Conservation (phyloP, 2,797 vertebrate genomes). For the Choloepus didactylus region DNA sequence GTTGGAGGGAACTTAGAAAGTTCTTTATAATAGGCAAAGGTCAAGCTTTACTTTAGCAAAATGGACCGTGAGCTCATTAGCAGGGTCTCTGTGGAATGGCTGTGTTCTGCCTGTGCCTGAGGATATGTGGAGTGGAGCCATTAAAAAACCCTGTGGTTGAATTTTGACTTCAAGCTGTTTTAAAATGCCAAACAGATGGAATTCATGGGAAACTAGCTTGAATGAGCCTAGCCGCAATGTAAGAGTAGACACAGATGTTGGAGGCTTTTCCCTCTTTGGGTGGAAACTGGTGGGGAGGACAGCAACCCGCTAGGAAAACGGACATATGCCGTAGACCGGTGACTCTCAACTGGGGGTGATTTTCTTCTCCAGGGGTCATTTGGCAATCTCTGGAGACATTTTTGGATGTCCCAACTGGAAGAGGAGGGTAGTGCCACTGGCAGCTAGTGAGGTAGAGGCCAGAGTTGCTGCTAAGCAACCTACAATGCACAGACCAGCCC, state of each 20-base stretch:
- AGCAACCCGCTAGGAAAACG: background rate
- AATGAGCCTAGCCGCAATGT: constrained; percentile 45
- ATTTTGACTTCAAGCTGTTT: constrained; percentile 68
- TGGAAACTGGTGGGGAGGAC: background rate
- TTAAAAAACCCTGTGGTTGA: constrained; percentile 67
- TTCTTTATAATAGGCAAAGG: background rate
- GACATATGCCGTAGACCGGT: background rate
- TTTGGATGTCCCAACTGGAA: background rate
- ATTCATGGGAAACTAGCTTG: constrained; percentile 64
- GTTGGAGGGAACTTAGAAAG: background rate
- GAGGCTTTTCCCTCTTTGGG: background rate
- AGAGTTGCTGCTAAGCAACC: no score
- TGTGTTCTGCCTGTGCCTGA: constrained; percentile 61
- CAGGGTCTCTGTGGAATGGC: background rate
- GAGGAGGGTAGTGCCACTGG: background rate
- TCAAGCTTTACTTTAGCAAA: background rate
- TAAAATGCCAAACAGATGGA: constrained; percentile 62
- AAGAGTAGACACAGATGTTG: background rate
- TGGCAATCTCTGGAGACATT: background rate
- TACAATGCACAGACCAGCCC: no score
- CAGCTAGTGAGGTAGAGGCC: background rate
- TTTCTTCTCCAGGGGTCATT: background rate
- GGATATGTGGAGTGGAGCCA: constrained; percentile 7
- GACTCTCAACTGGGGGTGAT: background rate
- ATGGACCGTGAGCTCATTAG: background rate